These are phyloP conservation scores for Ennomos erosarius DNA, from an alignment of 2,888 invertebrate genomes.

Conservation along the genomic window DNA sequence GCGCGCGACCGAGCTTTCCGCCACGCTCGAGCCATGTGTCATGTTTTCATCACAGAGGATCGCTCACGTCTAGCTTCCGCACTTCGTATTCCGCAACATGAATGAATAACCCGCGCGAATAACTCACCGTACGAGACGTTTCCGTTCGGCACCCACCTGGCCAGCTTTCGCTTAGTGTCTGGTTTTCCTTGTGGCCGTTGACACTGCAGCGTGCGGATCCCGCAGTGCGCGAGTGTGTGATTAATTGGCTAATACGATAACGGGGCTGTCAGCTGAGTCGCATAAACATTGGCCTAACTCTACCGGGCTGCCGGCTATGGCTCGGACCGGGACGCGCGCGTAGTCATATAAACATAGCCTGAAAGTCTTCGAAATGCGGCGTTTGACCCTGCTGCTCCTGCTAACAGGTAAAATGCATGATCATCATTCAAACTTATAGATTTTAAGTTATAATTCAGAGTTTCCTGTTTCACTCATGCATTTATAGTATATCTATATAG, in stretches of 20 bases:
- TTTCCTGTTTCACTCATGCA: slow-evolving; percentile 1
- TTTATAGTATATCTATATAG: slow-evolving; percentile 18
- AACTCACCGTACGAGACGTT: slow-evolving; percentile 47
- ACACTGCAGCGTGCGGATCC: slow-evolving; percentile 83
- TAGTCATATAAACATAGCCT: slow-evolving; percentile 53
- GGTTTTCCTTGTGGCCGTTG: slow-evolving; percentile 83
- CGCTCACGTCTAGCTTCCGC: slow-evolving; percentile 64
- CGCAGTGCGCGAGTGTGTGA: slow-evolving; percentile 84
- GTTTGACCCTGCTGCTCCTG: slow-evolving; percentile 68
- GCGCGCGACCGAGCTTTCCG: slow-evolving; percentile 69
- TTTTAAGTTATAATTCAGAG: background rate
- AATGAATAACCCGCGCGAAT: slow-evolving; percentile 60
- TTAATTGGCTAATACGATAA: slow-evolving; percentile 75
- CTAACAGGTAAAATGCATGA: slow-evolving; percentile 71
- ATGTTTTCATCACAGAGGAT: slow-evolving; percentile 79
- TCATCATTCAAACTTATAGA: slow-evolving; percentile 1
- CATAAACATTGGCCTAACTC: slow-evolving; percentile 75
- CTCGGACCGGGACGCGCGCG: slow-evolving; percentile 58
- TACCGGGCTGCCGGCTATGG: slow-evolving; percentile 67
- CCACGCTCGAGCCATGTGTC: slow-evolving; percentile 76
- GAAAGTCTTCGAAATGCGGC: slow-evolving; percentile 70
- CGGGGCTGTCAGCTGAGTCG: slow-evolving; percentile 78
- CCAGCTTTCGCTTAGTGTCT: slow-evolving; percentile 76
- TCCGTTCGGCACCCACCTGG: slow-evolving; percentile 48
- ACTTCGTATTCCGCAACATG: slow-evolving; percentile 57